Base-by-base conservation (phyloP, 2,113 vertebrate genomes). In the Cryptoleucopteryx plumbea region DNA sequence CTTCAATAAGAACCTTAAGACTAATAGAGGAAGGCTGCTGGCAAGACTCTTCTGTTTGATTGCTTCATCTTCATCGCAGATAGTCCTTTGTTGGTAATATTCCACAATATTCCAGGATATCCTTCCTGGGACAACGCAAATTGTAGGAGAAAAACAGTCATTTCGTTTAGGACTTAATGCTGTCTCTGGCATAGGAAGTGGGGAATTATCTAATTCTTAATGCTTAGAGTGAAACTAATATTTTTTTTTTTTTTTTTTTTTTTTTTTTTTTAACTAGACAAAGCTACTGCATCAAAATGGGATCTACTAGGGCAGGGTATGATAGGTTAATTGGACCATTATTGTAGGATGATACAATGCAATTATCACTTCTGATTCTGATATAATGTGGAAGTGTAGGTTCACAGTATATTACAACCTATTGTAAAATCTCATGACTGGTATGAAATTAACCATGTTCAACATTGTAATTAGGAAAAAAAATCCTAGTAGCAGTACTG, bases 251-350 rank as follows among this genome's bases (percentile, higher is more conserved):
- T 34, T 45, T 17, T 34, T 2, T 13, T 38, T 82, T 75, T 55
- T 17, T 34, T 45, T 17, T 34, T 2, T 13, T 38, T 82, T 75
- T 50, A 74, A 59, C 65, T 71, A 84, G 36, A 42, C 13, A 72
- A 88, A 90, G 48, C 13, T 77, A 62, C n/a, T 63, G 43, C 53
- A 58, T 70, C 85, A 93, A 83, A 95, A 83, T 78, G 71, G 66
- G 42, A 78, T 83, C 55, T 86, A 73, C 62, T 66, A 62, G n/a
- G 88, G n/a, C 22, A 80, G 38, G 23, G 65, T 82, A 73, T 77
- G 84, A 87, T 86, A 94, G 87, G 75, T 96, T 93, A 96, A 96
- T 95, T 94, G 85, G 63, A 86, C 63, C 14, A 43, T 86, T 96
- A 92, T 27, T 90, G 59, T 81, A 78, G n/a, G 29, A 77, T 83